phyloP scores from a whole-genome alignment of 2,113 vertebrate genomes.

The Lasiurus cinereus region DNA sequence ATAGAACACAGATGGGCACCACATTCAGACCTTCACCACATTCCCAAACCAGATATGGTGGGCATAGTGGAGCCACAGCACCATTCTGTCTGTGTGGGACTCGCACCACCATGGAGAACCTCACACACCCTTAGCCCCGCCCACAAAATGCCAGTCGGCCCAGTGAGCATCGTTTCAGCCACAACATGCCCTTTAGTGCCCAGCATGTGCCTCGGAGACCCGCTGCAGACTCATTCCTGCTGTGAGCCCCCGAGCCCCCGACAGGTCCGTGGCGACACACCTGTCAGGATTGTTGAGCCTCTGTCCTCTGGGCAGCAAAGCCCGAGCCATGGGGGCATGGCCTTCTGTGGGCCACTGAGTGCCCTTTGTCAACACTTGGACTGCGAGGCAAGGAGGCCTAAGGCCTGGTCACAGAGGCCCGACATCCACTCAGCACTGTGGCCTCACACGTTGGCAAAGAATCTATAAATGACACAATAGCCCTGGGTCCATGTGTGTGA shows the following conservation, averaged over 20 bases:
- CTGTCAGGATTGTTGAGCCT: not conserved
- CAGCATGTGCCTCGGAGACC: not conserved
- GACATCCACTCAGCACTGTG: not conserved
- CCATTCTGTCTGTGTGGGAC: rapidly evolving
- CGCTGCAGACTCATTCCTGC: rapidly evolving
- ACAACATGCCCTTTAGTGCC: not conserved
- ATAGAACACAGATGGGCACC: too few species aligned
- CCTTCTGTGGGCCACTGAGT: too few species aligned
- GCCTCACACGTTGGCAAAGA: not conserved
- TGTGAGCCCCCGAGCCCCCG: rapidly evolving
- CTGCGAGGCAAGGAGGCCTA: not conserved
- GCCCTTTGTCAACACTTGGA: not conserved
- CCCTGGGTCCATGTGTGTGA: rapidly evolving
- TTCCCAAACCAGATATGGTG: not conserved
- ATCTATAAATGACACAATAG: not conserved
- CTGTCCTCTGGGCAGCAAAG: not conserved
- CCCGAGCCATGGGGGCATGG: not conserved
- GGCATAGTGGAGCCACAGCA: rapidly evolving
- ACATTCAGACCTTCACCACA: not conserved
- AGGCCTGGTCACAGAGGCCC: not conserved
- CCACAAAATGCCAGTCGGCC: not conserved
- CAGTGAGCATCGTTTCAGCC: not conserved
- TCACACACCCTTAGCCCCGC: not conserved
- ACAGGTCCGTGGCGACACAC: rapidly evolving
- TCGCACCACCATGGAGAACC: not conserved